Evolutionary conservation across 2,797 vertebrate genomes (phyloP), one percentile per base, ranked within the genome.

Genomic region (Sebastes diploproa): DNA sequence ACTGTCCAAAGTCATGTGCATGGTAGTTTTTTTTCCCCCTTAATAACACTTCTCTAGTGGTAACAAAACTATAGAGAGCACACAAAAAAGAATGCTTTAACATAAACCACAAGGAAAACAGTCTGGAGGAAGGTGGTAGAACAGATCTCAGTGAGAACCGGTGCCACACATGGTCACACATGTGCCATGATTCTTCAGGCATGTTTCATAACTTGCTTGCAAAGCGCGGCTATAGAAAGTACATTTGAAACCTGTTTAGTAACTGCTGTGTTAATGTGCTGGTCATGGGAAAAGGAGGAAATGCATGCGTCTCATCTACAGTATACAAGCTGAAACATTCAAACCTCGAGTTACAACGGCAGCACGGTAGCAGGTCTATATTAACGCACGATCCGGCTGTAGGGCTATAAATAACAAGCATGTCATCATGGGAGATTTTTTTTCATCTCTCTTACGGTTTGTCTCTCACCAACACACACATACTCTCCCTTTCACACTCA

Each of bases 371-470:
- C 56, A 9, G 52, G 50, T 79, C 65, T 62, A 20, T 74, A 77
- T 75, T 72, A 71, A 83, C 20, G 61, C 63, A 59, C 34, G 46
- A 79, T 81, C 66, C n/a, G 4, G 10, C 62, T 80, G 58, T n/a
- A 20, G 66, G 46, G 70, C 67, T 86, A 89, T 86, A 84, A 84
- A 89, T 88, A 89, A 80, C 73, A 80, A 68, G 56, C 52, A 29
- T 79, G 50, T 71, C 69, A 78, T 76, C 68, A 23, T 65, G 0
- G 18, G 68, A 68, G 46, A 76, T 75, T 80, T 75, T 72, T 58
- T 32, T 50, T 23, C 22, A 14, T 38, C 72, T 18, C 61, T 16
- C 18, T 25, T 25, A 23, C n/a, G 68, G 42, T 71, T 81, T 74
- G 29, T 74, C 64, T 79, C 81, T 67, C 77, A 61, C 66, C 23